phyloP scores from a whole-genome alignment of 2,797 vertebrate genomes.

The Macropodus opercularis region DNA sequence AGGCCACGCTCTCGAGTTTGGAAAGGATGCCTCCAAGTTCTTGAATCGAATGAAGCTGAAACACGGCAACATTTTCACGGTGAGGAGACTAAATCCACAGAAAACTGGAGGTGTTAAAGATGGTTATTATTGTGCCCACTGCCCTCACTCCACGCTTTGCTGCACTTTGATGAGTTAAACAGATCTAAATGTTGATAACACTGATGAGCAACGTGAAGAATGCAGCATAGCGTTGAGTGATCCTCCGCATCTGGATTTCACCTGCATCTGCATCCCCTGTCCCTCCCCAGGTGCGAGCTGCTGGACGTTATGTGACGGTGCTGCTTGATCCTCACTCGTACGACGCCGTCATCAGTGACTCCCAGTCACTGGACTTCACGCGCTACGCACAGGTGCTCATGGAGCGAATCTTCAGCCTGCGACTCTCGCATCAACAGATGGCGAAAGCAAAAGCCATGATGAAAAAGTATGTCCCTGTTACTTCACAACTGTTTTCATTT shows the following conservation, averaged over 20 bases:
- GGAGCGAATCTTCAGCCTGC: slow-evolving; percentile 88
- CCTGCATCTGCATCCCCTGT: not conserved
- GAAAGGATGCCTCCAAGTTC: slow-evolving; percentile 86
- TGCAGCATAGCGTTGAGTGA: too few relatives aligned
- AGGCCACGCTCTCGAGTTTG: slow-evolving; percentile 89
- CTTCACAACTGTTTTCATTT: slow-evolving; percentile 24
- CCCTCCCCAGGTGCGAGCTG: slow-evolving; percentile 82
- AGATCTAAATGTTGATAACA: too few relatives aligned
- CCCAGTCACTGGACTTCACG: slow-evolving; percentile 82
- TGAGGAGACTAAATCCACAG: slow-evolving; percentile 61
- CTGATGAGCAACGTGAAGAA: too few relatives aligned
- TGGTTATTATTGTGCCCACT: too few relatives aligned
- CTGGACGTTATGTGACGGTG: slow-evolving; percentile 86
- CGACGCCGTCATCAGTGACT: slow-evolving; percentile 80
- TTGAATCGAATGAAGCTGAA: slow-evolving; percentile 87
- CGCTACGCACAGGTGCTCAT: slow-evolving; percentile 86
- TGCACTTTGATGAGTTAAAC: too few relatives aligned
- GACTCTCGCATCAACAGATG: slow-evolving; percentile 79
- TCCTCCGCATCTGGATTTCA: not conserved
- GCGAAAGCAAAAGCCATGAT: slow-evolving; percentile 79
- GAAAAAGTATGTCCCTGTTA: slow-evolving; percentile 63
- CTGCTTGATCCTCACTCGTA: slow-evolving; percentile 89
- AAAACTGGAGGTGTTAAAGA: not conserved
- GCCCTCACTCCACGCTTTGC: too few relatives aligned
- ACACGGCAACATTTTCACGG: slow-evolving; percentile 90